Conservation (phyloP, 2,113 vertebrate species). For the Phainopepla nitens region DNA sequence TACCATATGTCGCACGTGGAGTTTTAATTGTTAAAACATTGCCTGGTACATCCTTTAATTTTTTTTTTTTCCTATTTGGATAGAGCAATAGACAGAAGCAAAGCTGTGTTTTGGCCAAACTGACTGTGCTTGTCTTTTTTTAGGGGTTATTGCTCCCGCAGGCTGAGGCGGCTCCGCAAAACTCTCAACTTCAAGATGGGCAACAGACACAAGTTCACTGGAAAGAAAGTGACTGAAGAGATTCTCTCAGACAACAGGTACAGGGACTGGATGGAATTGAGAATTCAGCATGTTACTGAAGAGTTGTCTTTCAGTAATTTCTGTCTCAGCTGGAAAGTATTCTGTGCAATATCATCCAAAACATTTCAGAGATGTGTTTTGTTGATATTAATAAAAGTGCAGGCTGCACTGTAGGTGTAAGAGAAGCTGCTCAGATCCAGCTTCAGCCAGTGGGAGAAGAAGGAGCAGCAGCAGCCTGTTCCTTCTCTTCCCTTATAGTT, state of each 20-base stretch:
- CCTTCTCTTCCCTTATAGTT: neutral
- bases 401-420: neutral
- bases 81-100: neutral
- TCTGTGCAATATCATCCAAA: neutral
- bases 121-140: neutral
- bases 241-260: constrained; percentile 94
- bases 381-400: neutral
- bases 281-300: neutral
- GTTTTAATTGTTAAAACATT: neutral
- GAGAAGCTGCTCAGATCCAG: neutral
- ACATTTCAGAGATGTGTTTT: neutral
- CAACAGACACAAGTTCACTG: constrained; percentile 94
- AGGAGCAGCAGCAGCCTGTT: neutral
- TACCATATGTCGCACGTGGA: accelerated
- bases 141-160: constrained; percentile 95
- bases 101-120: neutral
- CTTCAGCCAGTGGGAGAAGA: neutral
- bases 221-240: constrained; percentile 93
- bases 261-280: neutral
- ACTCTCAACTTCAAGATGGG: constrained; percentile 97
- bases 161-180: constrained; percentile 91
- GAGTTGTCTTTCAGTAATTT: neutral
- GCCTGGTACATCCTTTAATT: neutral
- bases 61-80: neutral
- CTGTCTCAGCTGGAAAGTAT: neutral